These are phyloP conservation scores for Cyanoderma ruficeps DNA, from an alignment of 2,113 vertebrate species.

Conservation along the genomic window DNA sequence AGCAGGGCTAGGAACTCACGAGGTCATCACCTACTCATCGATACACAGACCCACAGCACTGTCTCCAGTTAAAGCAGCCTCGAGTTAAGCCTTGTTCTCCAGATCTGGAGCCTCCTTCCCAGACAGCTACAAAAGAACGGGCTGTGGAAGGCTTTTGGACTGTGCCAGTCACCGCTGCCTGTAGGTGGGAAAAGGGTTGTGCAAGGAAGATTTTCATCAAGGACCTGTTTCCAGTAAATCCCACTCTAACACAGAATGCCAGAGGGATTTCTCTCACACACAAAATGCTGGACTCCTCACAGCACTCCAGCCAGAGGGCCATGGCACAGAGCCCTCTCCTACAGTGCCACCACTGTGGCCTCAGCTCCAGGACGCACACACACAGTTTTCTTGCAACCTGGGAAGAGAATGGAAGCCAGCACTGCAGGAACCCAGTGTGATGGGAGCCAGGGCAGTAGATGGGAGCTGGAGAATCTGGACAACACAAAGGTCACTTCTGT, in stretches of 20 bases:
- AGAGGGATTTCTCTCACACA: background rate
- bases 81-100: background rate
- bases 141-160: background rate
- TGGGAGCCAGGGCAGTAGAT: background rate
- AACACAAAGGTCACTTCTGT: background rate
- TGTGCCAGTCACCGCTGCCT: background rate
- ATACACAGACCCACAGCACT: background rate
- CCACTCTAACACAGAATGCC: background rate
- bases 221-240: slow-evolving; percentile 19
- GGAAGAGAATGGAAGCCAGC: background rate
- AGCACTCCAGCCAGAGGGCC: background rate
- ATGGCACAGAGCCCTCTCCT: background rate
- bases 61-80: background rate
- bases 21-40: background rate
- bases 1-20: background rate
- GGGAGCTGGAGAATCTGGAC: background rate
- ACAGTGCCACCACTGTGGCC: background rate
- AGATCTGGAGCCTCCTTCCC: background rate
- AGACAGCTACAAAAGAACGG: background rate
- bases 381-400: background rate
- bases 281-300: background rate
- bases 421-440: accelerated
- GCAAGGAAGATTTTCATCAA: slow-evolving; percentile 24
- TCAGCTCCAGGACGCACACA: background rate
- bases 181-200: background rate